A percentile compares a stretch with the other conserved stretches of the same genome.
Conservation (phyloP, 2,888 invertebrate genomes). For the Drosophila nigricruria region DNA sequence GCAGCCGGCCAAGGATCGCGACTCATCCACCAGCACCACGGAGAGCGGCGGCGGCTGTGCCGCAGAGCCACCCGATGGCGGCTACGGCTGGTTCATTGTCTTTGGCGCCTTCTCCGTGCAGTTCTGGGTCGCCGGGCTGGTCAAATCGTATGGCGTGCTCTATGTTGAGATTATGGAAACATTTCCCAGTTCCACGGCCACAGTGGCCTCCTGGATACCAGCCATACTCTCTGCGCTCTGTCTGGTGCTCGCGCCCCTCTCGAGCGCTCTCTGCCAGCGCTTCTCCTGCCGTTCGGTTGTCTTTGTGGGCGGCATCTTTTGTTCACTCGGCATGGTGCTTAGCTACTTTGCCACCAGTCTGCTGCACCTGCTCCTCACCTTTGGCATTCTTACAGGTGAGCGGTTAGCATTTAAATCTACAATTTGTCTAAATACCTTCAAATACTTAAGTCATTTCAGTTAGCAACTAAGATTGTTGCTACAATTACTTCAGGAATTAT, state of each 20-base stretch:
- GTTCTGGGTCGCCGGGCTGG: conserved; percentile 92
- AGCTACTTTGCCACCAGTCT: conserved; percentile 90
- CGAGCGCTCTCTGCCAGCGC: conserved; percentile 90
- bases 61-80: conserved; percentile 89
- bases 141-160: conserved; percentile 92
- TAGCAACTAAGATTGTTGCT: no score
- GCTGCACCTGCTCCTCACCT: conserved; percentile 89
- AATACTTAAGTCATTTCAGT: no score
- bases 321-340: conserved; percentile 89
- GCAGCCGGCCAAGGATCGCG: conserved; percentile 61
- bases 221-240: conserved; percentile 92
- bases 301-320: conserved; percentile 90
- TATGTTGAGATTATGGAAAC: conserved; percentile 93
- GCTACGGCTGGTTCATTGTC: conserved; percentile 92
- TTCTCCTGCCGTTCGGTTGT: conserved; percentile 90
- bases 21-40: conserved; percentile 78
- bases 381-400: conserved; percentile 90
- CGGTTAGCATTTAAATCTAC: neutral
- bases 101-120: conserved; percentile 92
- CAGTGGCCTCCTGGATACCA: conserved; percentile 92
- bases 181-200: conserved; percentile 90
- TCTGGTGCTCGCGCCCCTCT: conserved; percentile 90
- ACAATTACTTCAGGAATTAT: neutral
- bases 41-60: conserved; percentile 80
- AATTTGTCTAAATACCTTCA: no score